A percentile compares a stretch with the other conserved stretches of the same genome.
Evolutionary conservation across 1,140 invertebrate species (phyloP).

Genomic region (Neodiprion pinetum): DNA sequence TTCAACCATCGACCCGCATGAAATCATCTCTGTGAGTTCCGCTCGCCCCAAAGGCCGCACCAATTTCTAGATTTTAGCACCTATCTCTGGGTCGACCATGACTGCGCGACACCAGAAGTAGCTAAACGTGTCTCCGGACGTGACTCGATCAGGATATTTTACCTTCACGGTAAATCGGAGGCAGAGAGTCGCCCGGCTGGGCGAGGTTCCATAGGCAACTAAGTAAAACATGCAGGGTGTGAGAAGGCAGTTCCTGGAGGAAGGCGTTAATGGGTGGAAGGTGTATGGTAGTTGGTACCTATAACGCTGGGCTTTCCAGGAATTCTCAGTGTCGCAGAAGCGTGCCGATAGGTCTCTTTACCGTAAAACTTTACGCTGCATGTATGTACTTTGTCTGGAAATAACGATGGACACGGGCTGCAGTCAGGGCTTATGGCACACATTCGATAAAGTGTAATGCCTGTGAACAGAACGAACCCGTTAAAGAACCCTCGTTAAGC

Average conservation of each 20-base stretch:
- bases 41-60: not conserved
- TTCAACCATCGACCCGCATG: not conserved
- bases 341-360: not conserved
- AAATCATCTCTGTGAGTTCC: not conserved
- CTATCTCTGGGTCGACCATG: not conserved
- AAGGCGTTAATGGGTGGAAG: not conserved
- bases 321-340: not conserved
- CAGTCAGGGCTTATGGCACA: not conserved
- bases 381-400: not conserved
- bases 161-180: not conserved
- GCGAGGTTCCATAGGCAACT: not conserved
- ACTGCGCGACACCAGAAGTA: not conserved
- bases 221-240: not conserved
- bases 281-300: too few relatives aligned
- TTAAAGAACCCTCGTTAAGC: too few relatives aligned
- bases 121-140: conserved; percentile 1
- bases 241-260: not conserved
- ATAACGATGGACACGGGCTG: not conserved
- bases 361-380: not conserved
- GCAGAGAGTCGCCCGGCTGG: not conserved
- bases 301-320: not conserved
- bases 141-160: not conserved
- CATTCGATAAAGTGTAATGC: too few relatives aligned
- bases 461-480: too few relatives aligned
- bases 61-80: not conserved